Base-by-base conservation (phyloP, 1,140 invertebrate genomes). In the Phocides pigmalion region DNA sequence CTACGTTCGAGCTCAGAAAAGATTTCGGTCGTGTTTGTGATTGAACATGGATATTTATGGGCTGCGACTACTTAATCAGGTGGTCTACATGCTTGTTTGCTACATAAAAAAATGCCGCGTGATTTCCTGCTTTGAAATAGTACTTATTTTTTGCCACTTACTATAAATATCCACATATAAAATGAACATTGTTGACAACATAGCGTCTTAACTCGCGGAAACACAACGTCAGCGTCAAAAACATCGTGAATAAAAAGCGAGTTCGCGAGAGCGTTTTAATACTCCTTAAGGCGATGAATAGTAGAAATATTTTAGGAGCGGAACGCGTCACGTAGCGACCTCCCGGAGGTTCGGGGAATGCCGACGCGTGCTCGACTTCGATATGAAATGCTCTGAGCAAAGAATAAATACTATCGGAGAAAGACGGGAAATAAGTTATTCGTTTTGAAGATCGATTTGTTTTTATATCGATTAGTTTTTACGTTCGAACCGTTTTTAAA, bases 261-360 rank as follows among this genome's bases (percentile, higher is more conserved):
- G 69, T 69, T 63, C 73, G 61, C 69, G 50, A 71, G 44, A 72
- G 70, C 75, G 78, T 87, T 82, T 85, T 84, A 87, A 84, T 84
- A 79, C 76, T 76, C 47, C 70, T 75, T 74, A 72, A 68, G 64
- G 66, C 80, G 78, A 86, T 87, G 80, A 89, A 89, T 87, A 86
- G 83, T 82, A 83, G 70, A 81, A 89, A 89, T 89, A 89, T 89
- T 86, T 86, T 61, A 81, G 72, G 54, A 72, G 74, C 64, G 65
- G 70, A 81, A 77, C 74, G 76, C 74, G 80, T 86, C 86, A 89
- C 86, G 86, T 89, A 80, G 59, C 62, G 51, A 49, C 68, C 65
- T 74, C 82, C 79, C 70, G 59, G 77, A 77, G 84, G 74, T 82
- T 82, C 74, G 71, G 72, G 74, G 76, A 81, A 85, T 87, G 76